Evolutionary conservation across 2,888 invertebrate genomes (phyloP).

Genomic region (Chymomyza procnemis): DNA sequence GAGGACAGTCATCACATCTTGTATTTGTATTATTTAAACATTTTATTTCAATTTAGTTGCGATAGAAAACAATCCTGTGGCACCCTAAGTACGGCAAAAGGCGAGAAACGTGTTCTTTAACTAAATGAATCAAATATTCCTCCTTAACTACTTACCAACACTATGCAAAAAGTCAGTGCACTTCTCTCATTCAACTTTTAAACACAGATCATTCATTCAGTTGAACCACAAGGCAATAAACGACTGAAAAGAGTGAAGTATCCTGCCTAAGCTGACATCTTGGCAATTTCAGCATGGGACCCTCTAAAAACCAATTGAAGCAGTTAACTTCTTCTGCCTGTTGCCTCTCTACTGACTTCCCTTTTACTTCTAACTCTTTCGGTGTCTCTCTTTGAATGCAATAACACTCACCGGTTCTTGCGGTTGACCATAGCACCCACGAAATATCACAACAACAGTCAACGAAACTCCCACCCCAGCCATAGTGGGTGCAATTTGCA

Average conservation of each 20-base stretch:
- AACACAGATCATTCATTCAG: neutral
- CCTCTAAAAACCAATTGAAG: neutral
- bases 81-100: too few species aligned
- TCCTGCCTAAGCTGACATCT: neutral
- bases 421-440: constrained; percentile 1
- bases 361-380: neutral
- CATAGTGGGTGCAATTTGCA: neutral
- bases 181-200: neutral
- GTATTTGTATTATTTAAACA: too few species aligned
- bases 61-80: too few species aligned
- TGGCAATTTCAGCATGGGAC: neutral
- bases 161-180: too few species aligned
- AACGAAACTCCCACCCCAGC: neutral
- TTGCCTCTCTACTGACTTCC: neutral
- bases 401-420: neutral
- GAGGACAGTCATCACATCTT: too few species aligned
- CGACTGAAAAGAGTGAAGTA: neutral
- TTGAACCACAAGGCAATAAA: neutral
- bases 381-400: neutral
- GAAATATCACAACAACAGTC: neutral
- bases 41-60: too few species aligned
- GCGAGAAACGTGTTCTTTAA: too few species aligned
- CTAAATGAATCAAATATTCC: neutral
- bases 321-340: neutral
- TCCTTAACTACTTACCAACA: too few species aligned